phyloP scores from a whole-genome alignment of 2,888 invertebrate genomes.

The Helleia helle region DNA sequence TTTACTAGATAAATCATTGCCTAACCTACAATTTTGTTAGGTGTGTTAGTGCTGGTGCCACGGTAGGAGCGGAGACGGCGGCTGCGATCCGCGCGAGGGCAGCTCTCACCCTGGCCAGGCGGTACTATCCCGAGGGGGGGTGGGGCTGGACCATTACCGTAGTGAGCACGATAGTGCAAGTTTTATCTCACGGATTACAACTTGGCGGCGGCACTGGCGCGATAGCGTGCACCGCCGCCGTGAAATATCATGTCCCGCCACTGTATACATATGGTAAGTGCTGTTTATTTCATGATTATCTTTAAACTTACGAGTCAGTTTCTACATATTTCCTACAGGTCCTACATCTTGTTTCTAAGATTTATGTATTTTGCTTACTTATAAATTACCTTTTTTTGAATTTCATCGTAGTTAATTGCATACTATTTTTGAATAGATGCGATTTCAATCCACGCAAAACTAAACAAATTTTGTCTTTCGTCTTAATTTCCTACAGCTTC shows the following conservation, averaged over 20 bases:
- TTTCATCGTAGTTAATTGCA: too few relatives aligned
- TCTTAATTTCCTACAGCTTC: too few relatives aligned
- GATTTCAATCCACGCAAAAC: too few relatives aligned
- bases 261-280: slow-evolving; percentile 78
- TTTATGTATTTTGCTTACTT: too few relatives aligned
- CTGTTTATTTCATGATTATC: neutral
- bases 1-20: slow-evolving; percentile 8
- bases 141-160: slow-evolving; percentile 89
- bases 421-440: too few relatives aligned
- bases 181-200: slow-evolving; percentile 84
- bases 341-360: too few relatives aligned
- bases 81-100: slow-evolving; percentile 75
- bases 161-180: slow-evolving; percentile 81
- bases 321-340: too few relatives aligned
- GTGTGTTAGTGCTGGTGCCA: slow-evolving; percentile 68
- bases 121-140: slow-evolving; percentile 90
- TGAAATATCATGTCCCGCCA: slow-evolving; percentile 76
- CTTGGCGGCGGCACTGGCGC: slow-evolving; percentile 78
- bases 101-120: slow-evolving; percentile 77
- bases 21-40: slow-evolving; percentile 32
- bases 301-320: too few relatives aligned
- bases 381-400: too few relatives aligned
- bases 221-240: slow-evolving; percentile 76
- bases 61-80: slow-evolving; percentile 58
- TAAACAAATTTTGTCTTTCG: too few relatives aligned